Base-by-base conservation (phyloP, 2,113 vertebrate genomes). In the Crypturellus undulatus region DNA sequence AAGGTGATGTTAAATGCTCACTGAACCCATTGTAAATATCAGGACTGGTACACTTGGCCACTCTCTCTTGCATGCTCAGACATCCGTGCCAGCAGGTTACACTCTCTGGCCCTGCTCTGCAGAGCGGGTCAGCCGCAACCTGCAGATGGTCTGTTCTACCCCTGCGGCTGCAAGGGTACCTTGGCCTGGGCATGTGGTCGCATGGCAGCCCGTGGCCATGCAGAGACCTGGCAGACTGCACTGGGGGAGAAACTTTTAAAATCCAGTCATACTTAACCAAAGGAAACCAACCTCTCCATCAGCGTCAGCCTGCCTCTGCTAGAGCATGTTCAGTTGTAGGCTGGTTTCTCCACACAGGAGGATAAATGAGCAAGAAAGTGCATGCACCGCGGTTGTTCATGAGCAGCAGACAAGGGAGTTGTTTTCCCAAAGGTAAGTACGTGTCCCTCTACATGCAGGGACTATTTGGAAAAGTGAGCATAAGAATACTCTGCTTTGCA, bases 281-380 rank as follows among this genome's bases (percentile, higher is more conserved):
- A 88, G 76, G 47, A 87, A 87, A 36, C 6, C 58, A 83, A 43
- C 68, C 12, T 73, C n/a, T 18, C 26, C 58, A 45, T 78, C 62
- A 81, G 82, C 68, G 65, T 58, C 54, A 79, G 65, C 65, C 76
- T 60, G 43, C 72, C 52, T 72, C 73, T 93, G 32, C 82, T 54
- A 89, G 58, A 38, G 81, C 2, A 49, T 34, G 38, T 92, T 94
- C 91, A 94, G 92, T 95, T 92, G 93, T 5, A 52, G 75, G 82
- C 95, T 84, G n/a, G 82, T 93, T 92, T 75, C 77, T 52, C 85
- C 58, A 49, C 0, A 4, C 42, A 40, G 79, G 76, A 93, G 76
- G 79, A 75, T 86, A 80, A 71, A n/a, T 6, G 72, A 93, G 76
- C 49, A 43, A 60, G 90, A 78, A 91, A 60, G 87, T 64, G 42